phyloP scores from a whole-genome alignment of 2,797 vertebrate species.

The Oceanodroma leucorhoa region DNA sequence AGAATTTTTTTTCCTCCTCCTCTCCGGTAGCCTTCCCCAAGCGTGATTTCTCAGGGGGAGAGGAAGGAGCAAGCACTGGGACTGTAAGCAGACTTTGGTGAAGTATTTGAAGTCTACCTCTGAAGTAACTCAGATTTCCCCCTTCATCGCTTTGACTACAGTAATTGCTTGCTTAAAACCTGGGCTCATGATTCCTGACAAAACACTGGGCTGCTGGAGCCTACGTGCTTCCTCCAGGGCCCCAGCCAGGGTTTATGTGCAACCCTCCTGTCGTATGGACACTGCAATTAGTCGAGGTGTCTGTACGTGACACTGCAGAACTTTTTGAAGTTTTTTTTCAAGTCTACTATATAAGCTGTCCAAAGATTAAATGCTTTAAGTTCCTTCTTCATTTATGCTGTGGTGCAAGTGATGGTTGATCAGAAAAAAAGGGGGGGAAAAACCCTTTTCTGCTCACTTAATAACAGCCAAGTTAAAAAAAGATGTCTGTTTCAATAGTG shows the following conservation, averaged over 20 bases:
- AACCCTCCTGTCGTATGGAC: fast-evolving
- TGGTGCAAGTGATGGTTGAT: not conserved
- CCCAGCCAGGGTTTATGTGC: not conserved
- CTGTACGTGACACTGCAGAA: fast-evolving
- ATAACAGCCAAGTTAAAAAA: not conserved
- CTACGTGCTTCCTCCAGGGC: not conserved
- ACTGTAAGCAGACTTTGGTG: not conserved
- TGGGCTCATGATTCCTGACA: not conserved
- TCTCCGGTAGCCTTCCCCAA: not conserved
- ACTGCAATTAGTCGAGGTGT: fast-evolving
- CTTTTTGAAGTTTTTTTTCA: not conserved
- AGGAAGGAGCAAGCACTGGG: not conserved
- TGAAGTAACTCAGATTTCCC: not conserved
- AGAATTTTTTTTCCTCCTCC: not conserved
- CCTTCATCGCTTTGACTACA: fast-evolving
- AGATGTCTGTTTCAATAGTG: not conserved
- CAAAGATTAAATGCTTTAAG: not conserved
- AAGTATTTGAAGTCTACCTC: not conserved
- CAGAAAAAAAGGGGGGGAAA: not conserved
- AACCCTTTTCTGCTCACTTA: not conserved
- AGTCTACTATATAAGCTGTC: not conserved
- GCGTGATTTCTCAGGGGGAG: not conserved
- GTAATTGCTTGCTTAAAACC: not conserved
- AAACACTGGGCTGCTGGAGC: not conserved
- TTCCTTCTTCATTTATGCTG: not conserved